These are phyloP conservation scores for Diachasmimorpha longicaudata DNA, from an alignment of 1,140 invertebrate genomes.

Conservation along the genomic window DNA sequence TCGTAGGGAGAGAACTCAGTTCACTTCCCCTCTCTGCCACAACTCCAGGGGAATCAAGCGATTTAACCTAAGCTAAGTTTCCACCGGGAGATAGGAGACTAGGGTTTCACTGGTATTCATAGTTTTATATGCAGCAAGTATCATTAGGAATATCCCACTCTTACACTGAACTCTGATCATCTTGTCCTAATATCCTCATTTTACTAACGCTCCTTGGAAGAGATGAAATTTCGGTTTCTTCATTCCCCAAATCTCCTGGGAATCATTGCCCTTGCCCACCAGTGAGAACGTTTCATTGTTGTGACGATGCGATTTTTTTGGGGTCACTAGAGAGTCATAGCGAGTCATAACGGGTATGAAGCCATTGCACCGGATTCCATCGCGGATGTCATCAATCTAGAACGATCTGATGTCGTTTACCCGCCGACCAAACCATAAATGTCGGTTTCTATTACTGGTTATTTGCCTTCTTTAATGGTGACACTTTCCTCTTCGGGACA, in stretches of 20 bases:
- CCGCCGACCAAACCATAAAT: background rate
- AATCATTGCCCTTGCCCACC: too few species aligned
- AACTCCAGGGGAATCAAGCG: slow-evolving; percentile 10
- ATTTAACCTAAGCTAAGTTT: slow-evolving; percentile 19
- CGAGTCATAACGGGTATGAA: background rate
- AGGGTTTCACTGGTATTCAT: background rate
- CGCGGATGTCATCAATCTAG: background rate
- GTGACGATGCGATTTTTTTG: background rate
- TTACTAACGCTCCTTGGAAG: background rate
- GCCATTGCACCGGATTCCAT: background rate
- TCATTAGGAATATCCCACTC: background rate
- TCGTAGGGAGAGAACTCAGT: background rate
- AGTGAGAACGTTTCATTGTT: background rate
- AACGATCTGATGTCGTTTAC: background rate
- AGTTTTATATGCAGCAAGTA: slow-evolving; percentile 10
- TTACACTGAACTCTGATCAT: background rate
- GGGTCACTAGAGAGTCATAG: background rate
- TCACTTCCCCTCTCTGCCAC: background rate
- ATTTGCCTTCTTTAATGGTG: background rate
- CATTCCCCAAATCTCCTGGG: background rate
- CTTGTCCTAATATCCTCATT: background rate
- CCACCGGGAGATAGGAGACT: slow-evolving; percentile 14
- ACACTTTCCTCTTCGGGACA: background rate
- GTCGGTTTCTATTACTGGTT: background rate
- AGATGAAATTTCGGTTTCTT: background rate